Evolutionary conservation across 2,113 vertebrate species (phyloP).

Genomic region (Rhinolophus sinicus): DNA sequence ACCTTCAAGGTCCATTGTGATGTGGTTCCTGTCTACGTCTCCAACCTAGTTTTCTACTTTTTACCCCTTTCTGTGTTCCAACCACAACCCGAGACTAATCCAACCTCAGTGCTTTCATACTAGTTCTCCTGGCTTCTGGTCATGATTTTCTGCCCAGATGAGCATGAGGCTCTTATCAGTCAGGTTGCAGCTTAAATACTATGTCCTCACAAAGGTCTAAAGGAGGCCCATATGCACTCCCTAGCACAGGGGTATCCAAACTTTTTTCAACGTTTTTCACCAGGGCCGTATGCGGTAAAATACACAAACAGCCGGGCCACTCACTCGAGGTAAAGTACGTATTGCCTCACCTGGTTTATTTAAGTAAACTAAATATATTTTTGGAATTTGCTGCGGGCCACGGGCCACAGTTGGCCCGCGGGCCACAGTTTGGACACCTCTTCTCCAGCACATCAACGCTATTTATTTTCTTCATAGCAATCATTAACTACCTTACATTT

Average conservation of each 20-base stretch:
- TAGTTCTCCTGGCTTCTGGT: neutral
- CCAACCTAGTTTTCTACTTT: neutral
- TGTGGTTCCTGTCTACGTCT: neutral
- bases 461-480: neutral
- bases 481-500: neutral
- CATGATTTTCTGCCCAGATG: neutral
- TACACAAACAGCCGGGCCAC: no score
- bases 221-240: neutral
- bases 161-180: neutral
- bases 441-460: neutral
- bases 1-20: neutral
- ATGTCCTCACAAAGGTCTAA: neutral
- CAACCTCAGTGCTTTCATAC: neutral
- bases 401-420: no score
- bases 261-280: no score
- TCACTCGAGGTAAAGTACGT: no score
- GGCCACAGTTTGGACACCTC: no score
- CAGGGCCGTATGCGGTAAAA: no score
- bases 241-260: neutral
- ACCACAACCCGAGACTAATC: neutral
- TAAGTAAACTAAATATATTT: no score
- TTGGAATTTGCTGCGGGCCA: no score
- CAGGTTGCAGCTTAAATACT: neutral
- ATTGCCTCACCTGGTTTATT: no score
- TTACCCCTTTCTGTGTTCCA: neutral